These are phyloP conservation scores for Malurus leucopterus DNA, from an alignment of 2,797 vertebrate genomes.

Conservation along the genomic window DNA sequence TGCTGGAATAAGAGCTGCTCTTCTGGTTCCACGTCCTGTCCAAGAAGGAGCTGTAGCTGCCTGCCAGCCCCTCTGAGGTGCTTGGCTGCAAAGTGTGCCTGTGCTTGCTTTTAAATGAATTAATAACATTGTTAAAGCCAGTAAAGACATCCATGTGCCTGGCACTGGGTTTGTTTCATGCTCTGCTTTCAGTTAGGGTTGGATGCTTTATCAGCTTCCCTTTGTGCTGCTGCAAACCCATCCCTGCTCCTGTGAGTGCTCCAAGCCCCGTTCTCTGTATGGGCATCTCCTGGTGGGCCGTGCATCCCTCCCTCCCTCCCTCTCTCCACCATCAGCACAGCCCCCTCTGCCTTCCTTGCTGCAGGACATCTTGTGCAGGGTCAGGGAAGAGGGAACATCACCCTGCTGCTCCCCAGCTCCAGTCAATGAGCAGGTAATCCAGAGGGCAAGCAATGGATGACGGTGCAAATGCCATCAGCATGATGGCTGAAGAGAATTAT, in stretches of 20 bases:
- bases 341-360: background rate
- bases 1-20: background rate
- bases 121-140: background rate
- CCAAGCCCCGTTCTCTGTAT: fast-evolving
- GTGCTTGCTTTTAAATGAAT: background rate
- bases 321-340: fast-evolving
- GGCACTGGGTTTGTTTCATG: background rate
- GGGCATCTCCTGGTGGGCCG: fast-evolving
- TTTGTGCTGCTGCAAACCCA: background rate
- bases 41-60: background rate
- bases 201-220: background rate
- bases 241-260: background rate
- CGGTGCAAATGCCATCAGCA: background rate
- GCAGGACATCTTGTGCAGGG: background rate
- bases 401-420: background rate
- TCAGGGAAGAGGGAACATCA: background rate
- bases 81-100: background rate
- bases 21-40: background rate
- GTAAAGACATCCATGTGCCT: background rate
- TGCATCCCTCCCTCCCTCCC: background rate
- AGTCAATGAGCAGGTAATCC: background rate
- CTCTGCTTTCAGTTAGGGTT: background rate
- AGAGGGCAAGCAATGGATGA: background rate
- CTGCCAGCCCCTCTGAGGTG: background rate
- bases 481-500: background rate